Evolutionary conservation across 2,113 vertebrate species (phyloP).

Genomic region (Elaphurus davidianus): DNA sequence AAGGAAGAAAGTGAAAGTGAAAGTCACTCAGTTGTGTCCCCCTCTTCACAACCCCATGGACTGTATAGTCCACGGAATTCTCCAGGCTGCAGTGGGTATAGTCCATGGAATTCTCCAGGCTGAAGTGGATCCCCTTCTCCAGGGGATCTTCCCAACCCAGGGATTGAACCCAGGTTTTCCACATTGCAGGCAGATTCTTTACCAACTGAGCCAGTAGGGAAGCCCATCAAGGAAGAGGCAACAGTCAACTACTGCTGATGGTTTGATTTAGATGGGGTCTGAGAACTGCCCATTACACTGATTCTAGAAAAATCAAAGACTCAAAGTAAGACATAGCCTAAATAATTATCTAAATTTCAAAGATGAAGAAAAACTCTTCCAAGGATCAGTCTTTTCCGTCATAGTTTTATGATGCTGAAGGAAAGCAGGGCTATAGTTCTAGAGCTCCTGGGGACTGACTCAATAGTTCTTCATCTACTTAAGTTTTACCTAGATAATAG

Average conservation of each 20-base stretch:
- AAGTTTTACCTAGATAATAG: not conserved
- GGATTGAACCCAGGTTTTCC: not conserved
- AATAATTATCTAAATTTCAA: not conserved
- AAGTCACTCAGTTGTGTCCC: not conserved
- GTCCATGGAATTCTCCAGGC: not conserved
- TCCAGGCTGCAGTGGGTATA: not conserved
- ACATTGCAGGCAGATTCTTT: not conserved
- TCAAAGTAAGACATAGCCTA: not conserved
- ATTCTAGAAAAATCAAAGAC: not conserved
- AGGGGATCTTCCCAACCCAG: not conserved
- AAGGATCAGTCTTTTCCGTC: not conserved
- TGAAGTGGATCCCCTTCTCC: not conserved
- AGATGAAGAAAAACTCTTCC: not conserved
- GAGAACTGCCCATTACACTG: not conserved
- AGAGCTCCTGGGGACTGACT: not conserved
- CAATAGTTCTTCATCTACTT: not conserved
- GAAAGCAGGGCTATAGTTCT: not conserved
- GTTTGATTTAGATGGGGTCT: not conserved
- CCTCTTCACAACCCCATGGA: not conserved
- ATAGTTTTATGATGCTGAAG: not conserved
- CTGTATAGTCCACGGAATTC: not conserved
- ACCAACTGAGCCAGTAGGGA: not conserved
- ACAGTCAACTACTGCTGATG: not conserved
- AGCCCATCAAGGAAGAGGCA: not conserved
- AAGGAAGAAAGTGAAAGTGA: not conserved